Conservation (phyloP, 1,140 invertebrate species). For the Diorhabda elongata region DNA sequence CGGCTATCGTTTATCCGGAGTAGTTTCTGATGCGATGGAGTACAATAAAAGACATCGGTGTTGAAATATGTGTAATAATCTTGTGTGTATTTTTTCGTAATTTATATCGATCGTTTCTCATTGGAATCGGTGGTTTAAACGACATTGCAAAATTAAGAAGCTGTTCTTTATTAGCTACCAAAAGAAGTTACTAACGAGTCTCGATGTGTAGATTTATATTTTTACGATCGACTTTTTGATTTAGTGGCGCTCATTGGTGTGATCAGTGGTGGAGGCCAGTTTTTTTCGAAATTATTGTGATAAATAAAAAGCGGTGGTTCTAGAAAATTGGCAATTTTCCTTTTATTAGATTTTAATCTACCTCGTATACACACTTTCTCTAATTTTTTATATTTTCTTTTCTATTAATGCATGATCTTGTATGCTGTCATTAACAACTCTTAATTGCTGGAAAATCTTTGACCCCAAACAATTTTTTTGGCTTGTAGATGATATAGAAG, state of each 20-base stretch:
- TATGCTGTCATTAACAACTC: too few species aligned
- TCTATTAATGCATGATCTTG: too few species aligned
- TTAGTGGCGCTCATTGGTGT: neutral
- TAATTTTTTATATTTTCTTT: too few species aligned
- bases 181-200: constrained; percentile 32
- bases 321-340: neutral
- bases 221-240: constrained; percentile 20
- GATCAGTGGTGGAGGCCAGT: neutral
- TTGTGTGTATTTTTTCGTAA: constrained; percentile 31
- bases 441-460: too few species aligned
- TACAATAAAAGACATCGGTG: constrained; percentile 24
- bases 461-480: too few species aligned
- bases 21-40: neutral
- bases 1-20: too few species aligned
- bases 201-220: constrained; percentile 25
- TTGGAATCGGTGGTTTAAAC: constrained; percentile 32
- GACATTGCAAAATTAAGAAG: constrained; percentile 36
- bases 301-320: neutral
- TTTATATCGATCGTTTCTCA: constrained; percentile 31
- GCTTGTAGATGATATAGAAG: too few species aligned
- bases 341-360: too few species aligned
- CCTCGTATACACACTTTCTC: too few species aligned
- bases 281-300: neutral
- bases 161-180: constrained; percentile 32
- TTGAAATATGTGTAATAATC: constrained; percentile 27